Evolutionary conservation across 2,888 invertebrate species (phyloP).

Genomic region (Amphipoea oculea): DNA sequence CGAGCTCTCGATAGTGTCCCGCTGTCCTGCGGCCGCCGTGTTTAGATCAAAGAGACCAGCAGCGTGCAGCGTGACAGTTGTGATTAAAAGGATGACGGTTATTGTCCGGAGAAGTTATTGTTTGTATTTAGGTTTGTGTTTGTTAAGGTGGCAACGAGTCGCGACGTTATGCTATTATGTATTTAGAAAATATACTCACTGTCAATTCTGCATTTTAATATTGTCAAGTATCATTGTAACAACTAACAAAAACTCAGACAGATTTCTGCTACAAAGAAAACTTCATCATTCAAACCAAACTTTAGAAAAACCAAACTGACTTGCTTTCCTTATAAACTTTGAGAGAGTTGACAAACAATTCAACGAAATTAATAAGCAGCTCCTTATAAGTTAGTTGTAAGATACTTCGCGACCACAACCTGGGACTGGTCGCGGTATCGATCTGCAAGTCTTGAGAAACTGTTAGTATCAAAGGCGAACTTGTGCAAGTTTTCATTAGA

Average conservation of each 20-base stretch:
- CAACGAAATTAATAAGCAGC: slow-evolving; percentile 3
- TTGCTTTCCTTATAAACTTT: not conserved
- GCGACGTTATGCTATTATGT: not conserved
- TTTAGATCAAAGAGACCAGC: slow-evolving; percentile 11
- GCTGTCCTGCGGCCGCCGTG: slow-evolving; percentile 1
- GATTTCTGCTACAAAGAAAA: not conserved
- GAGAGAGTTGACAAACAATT: slow-evolving; percentile 5
- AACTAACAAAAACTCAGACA: not conserved
- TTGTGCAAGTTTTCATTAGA: slow-evolving; percentile 41
- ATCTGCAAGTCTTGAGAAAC: slow-evolving; percentile 22
- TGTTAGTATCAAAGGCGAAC: slow-evolving; percentile 47
- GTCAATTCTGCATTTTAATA: not conserved
- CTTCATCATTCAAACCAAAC: not conserved
- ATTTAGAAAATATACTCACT: not conserved
- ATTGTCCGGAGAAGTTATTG: slow-evolving; percentile 10
- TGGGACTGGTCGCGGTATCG: slow-evolving; percentile 24
- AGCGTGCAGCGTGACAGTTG: slow-evolving; percentile 17
- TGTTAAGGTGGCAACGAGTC: not conserved
- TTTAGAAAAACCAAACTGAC: not conserved
- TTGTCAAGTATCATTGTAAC: not conserved
- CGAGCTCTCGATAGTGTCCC: slow-evolving; percentile 42
- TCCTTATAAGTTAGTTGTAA: slow-evolving; percentile 9
- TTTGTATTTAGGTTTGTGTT: not conserved
- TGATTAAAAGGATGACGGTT: not conserved
- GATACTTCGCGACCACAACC: slow-evolving; percentile 15